These are phyloP conservation scores for Gastrophysa polygoni DNA, from an alignment of 2,888 invertebrate genomes.

Conservation along the genomic window DNA sequence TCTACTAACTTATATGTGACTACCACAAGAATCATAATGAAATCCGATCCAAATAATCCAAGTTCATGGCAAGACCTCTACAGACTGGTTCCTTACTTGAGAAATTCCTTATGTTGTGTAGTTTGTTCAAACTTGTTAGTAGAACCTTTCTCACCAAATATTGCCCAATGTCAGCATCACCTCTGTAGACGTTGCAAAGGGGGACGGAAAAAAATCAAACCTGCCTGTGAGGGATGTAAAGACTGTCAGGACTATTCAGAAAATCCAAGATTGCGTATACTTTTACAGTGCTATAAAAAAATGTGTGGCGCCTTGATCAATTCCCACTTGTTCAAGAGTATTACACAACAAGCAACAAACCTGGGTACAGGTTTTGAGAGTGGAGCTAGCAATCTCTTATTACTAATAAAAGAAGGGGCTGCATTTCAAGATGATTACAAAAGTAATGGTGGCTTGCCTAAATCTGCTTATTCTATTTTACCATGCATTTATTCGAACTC, in stretches of 20 bases:
- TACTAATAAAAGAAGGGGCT: conserved; percentile 81
- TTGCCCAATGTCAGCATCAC: conserved; percentile 84
- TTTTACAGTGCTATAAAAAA: conserved; percentile 87
- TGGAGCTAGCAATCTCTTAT: conserved; percentile 68
- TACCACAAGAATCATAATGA: conserved; percentile 79
- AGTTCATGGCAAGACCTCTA: conserved; percentile 82
- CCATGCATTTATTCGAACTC: conserved; percentile 76
- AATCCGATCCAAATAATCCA: conserved; percentile 73
- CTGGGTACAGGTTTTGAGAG: conserved; percentile 61
- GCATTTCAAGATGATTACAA: conserved; percentile 78
- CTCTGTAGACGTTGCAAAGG: conserved; percentile 86
- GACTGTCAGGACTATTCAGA: conserved; percentile 82
- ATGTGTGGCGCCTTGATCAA: conserved; percentile 83
- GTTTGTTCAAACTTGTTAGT: conserved; percentile 85
- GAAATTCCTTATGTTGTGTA: conserved; percentile 87
- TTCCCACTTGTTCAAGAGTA: conserved; percentile 70
- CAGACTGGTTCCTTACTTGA: conserved; percentile 81
- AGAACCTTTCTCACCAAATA: conserved; percentile 80
- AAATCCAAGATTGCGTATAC: conserved; percentile 79
- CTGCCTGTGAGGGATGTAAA: conserved; percentile 84
- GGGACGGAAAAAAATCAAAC: conserved; percentile 83
- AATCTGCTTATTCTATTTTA: conserved; percentile 75
- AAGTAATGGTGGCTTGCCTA: conserved; percentile 73
- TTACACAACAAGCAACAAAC: conserved; percentile 61
- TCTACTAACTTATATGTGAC: conserved; percentile 82